Base-by-base conservation (phyloP, 1,140 invertebrate species). In the Cyphomyrmex costatus region DNA sequence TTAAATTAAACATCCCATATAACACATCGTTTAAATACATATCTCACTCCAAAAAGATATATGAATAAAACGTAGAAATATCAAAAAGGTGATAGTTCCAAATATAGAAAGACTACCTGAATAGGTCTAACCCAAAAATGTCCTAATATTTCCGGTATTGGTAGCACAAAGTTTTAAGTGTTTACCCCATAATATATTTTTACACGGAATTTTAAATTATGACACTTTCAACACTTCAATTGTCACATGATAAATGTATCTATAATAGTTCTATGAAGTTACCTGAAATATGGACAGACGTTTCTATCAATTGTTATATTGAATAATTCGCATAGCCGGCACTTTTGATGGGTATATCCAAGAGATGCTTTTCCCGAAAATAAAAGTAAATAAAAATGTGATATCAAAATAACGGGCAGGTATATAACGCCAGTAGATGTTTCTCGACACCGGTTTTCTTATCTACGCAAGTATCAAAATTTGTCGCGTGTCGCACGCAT, bases 401-500 rank as follows among this genome's bases (percentile, higher is more conserved):
- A 88, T 88, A 86, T 91, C 88, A 88, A 89, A 91, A 91, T 91
- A 86, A 78, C 66, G 65, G 77, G 49, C 51, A n/a, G 61, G 70
- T 74, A 24, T 73, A 80, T 82, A 51, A 49, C 77, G 76, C 51
- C 46, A 53, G 61, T 60, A 58, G 76, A 90, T 70, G 68, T 58
- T 76, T 80, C 65, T 77, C 85, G 86, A 91, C 93, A 93, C 92
- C 92, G 91, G 92, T 93, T 93, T 87, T n/a, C 90, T 93, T 93
- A 93, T 93, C 92, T 93, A 86, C 77, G 46, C 85, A 78, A 79
- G 90, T 77, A 93, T 93, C 92, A 87, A 93, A 93, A 92, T 93
- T 92, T 91, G 90, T 89, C 91, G 91, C 91, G 91, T 92, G 91
- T 91, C 91, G 92, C 92, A 92, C 92, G 92, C 90, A 92, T 93